Base-by-base conservation (phyloP, 2,888 invertebrate species). In the Troides aeacus region DNA sequence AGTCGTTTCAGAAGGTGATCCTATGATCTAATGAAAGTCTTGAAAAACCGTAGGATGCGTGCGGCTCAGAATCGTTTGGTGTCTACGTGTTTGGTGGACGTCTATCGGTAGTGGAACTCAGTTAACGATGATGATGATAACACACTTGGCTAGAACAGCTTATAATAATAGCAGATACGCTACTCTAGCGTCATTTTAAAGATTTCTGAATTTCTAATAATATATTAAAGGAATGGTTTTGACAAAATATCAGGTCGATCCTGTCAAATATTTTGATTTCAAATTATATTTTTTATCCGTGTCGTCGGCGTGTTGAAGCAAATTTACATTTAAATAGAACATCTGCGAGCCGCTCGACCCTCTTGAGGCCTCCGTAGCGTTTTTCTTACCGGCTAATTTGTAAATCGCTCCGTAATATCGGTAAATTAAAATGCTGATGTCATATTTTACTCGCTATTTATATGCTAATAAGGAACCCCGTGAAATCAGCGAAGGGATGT, bases 261-360 rank as follows among this genome's bases (percentile, higher is more conserved):
- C 79, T 81, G 84, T 87, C 88, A 87, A 88, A 87, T 85, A 88
- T 87, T 87, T 85, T 79, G 83, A 84, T 85, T 86, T 78, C 77
- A 85, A 88, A 86, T 87, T 84, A 84, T 88, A 87, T 87, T 88
- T 90, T 91, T 89, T 82, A 84, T 86, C 84, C 86, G 76, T 89
- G 88, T 89, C 85, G 84, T 83, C 85, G 81, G 79, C 84, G 85
- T 89, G 85, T 86, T 80, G 84, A 81, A 81, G 79, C 73, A 85
- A 92, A 92, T 92, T 92, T 92, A 92, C 92, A 92, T 92, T 90
- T 92, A 92, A 92, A 92, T 92, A 88, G 92, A 90, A 92, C 92
- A 92, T 92, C 92, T 92, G 92, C 87, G 84, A 77, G 85, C 84
- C 83, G 82, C 81, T 85, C 88, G 86, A 89, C 91, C 92, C 92